Conservation (phyloP, 1,140 invertebrate species). For the Pachypeltis micranthus region DNA sequence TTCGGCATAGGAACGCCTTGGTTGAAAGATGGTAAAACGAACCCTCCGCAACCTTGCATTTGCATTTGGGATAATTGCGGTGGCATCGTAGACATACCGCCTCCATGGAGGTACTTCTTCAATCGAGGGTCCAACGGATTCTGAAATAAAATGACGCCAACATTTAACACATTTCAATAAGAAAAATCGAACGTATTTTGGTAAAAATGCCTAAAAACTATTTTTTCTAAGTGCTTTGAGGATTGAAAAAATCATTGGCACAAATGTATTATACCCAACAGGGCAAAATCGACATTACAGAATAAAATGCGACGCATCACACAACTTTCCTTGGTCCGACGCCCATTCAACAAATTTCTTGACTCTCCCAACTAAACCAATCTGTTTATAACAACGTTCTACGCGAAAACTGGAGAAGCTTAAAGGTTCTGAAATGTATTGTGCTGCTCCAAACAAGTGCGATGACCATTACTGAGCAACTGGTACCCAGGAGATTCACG, state of each 20-base stretch:
- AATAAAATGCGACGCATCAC: too few species aligned
- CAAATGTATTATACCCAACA: neutral
- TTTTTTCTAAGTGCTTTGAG: neutral
- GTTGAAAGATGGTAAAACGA: neutral
- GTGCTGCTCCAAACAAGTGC: too few species aligned
- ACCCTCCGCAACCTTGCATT: neutral
- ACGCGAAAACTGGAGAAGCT: too few species aligned
- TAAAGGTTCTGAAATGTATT: too few species aligned
- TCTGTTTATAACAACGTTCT: too few species aligned
- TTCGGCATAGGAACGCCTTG: too few species aligned
- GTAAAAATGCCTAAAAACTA: neutral
- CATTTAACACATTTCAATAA: neutral
- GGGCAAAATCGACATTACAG: too few species aligned
- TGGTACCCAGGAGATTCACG: too few species aligned
- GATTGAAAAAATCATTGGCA: neutral
- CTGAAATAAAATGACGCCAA: neutral
- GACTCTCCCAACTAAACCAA: too few species aligned
- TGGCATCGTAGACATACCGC: neutral
- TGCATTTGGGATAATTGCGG: neutral
- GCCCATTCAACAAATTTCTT: too few species aligned
- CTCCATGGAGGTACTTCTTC: neutral
- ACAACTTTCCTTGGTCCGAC: too few species aligned
- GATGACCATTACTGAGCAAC: too few species aligned
- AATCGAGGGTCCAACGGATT: constrained; percentile 14
- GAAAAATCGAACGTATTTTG: neutral